Conservation (phyloP, 1,140 invertebrate genomes). For the Heterodera schachtii region DNA sequence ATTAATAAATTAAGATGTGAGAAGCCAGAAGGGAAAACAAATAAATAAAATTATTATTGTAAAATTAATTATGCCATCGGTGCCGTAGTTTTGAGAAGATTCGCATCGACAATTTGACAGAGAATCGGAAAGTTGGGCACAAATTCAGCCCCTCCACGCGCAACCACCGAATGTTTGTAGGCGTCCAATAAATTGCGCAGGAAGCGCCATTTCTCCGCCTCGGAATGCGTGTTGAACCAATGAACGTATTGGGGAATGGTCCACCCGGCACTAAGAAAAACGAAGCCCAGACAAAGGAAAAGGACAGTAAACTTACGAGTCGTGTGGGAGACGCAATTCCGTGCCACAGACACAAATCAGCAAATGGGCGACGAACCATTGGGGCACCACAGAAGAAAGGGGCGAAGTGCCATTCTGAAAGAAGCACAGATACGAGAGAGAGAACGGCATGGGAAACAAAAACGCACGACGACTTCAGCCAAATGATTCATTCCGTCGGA, state of each 20-base stretch:
- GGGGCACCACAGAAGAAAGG: constrained; percentile 28
- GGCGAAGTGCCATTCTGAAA: constrained; percentile 6
- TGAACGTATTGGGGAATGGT: constrained; percentile 53
- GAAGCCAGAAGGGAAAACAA: background rate
- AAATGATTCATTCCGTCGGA: constrained; percentile 19
- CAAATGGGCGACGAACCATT: constrained; percentile 49
- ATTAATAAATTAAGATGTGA: no score
- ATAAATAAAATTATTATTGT: background rate
- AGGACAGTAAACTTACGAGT: constrained; percentile 29
- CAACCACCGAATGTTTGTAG: constrained; percentile 57
- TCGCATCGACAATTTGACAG: constrained; percentile 40
- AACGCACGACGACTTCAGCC: background rate
- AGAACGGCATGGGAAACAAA: no score
- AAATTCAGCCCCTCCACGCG: constrained; percentile 47
- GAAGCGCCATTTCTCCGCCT: constrained; percentile 54
- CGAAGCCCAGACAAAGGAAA: background rate
- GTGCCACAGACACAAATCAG: constrained; percentile 44
- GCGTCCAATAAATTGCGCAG: constrained; percentile 50
- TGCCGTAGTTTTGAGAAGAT: background rate
- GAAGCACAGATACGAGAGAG: no score
- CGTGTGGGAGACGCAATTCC: constrained; percentile 51
- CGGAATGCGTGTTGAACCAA: constrained; percentile 55
- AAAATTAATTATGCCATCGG: background rate
- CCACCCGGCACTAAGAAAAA: constrained; percentile 50
- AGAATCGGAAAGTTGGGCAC: constrained; percentile 50